Percentiles rank a stretch among this genome's conserved stretches.
phyloP scores from a whole-genome alignment of 2,888 invertebrate species.

The Protodeltote pygarga region DNA sequence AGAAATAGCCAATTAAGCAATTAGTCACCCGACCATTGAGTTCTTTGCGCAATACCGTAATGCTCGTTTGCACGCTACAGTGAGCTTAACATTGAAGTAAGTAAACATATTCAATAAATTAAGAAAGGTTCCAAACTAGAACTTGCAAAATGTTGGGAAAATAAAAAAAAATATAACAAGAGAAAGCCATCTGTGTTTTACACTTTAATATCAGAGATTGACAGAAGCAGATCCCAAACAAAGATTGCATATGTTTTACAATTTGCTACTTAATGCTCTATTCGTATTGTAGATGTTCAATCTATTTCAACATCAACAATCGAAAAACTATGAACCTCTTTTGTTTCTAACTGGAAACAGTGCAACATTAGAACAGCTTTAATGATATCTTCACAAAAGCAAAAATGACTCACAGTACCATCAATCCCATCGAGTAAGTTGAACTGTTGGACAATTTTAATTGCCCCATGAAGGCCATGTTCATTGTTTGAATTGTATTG shows the following conservation, averaged over 20 bases:
- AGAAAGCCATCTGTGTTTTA: too few species aligned
- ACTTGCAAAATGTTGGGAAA: too few species aligned
- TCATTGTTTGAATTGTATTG: constrained; percentile 39
- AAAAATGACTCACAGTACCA: constrained; percentile 22
- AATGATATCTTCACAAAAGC: constrained; percentile 23
- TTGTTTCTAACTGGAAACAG: constrained; percentile 3
- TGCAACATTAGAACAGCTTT: constrained; percentile 15
- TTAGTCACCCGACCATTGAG: constrained; percentile 41
- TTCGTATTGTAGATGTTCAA: too few species aligned
- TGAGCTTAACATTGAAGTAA: constrained; percentile 8
- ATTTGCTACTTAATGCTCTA: too few species aligned
- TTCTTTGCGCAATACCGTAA: constrained; percentile 29
- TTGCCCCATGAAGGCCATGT: constrained; percentile 38
- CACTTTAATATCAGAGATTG: constrained; percentile 4
- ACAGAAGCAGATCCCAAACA: not conserved
- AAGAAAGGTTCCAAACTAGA: not conserved
- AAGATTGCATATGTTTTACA: not conserved
- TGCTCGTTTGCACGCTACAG: constrained; percentile 32
- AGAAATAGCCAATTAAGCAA: constrained; percentile 42
- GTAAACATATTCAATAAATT: constrained; percentile 7
- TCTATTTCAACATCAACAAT: too few species aligned
- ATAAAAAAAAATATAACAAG: too few species aligned
- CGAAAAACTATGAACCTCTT: too few species aligned
- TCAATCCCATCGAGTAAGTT: constrained; percentile 26
- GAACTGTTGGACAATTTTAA: constrained; percentile 39